phyloP scores from a whole-genome alignment of 2,797 vertebrate species.

The Naso thynnoides region DNA sequence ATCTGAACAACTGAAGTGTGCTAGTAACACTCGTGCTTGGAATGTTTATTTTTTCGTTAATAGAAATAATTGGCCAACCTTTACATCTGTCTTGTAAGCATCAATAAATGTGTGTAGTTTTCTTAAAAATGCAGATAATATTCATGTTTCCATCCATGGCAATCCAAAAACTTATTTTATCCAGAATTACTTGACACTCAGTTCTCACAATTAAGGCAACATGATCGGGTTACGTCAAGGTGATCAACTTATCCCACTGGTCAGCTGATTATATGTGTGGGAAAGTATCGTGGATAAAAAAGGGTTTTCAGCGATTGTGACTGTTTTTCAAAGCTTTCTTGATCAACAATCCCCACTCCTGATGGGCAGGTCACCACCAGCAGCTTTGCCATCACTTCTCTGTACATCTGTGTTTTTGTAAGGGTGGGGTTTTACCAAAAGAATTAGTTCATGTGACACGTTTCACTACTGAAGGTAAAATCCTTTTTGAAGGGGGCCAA shows the following conservation, averaged over 20 bases:
- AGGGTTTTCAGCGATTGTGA: not conserved
- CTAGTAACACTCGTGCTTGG: not conserved
- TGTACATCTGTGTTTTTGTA: not conserved
- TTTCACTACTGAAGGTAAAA: not conserved
- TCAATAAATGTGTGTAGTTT: too few relatives aligned
- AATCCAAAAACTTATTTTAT: not conserved
- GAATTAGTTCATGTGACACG: not conserved
- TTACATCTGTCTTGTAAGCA: too few relatives aligned
- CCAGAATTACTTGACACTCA: not conserved
- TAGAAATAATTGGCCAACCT: too few relatives aligned
- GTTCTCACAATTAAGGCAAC: constrained; percentile 1
- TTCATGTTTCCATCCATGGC: not conserved
- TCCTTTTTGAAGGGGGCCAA: too few relatives aligned
- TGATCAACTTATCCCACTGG: constrained; percentile 15
- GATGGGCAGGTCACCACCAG: not conserved
- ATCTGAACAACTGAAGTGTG: not conserved
- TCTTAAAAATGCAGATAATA: too few relatives aligned
- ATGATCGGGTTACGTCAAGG: not conserved
- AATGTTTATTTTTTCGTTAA: too few relatives aligned
- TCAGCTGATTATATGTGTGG: constrained; percentile 9
- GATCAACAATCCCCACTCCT: not conserved
- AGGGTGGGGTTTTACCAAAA: not conserved
- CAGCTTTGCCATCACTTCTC: not conserved
- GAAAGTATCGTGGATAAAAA: constrained; percentile 12
- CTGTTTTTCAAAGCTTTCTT: not conserved